phyloP scores from a whole-genome alignment of 2,797 vertebrate species.

The Brotogeris chrysoptera region DNA sequence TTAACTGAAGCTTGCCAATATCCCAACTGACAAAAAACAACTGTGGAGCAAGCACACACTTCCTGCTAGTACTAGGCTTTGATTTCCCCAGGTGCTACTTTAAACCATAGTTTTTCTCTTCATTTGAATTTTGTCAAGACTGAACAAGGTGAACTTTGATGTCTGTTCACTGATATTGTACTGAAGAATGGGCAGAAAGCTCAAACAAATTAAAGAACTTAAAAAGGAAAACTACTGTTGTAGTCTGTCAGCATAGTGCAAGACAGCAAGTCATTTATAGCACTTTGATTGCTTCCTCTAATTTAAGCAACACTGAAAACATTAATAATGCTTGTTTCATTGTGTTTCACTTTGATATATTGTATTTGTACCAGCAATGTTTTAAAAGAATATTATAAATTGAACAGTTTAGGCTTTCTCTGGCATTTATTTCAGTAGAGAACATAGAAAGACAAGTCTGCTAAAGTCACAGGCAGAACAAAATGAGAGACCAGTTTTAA shows the following conservation, averaged over 20 bases:
- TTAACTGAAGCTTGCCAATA: constrained; percentile 12
- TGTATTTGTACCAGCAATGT: not conserved
- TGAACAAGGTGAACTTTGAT: constrained; percentile 33
- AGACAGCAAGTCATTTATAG: not conserved
- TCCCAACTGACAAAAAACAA: constrained; percentile 33
- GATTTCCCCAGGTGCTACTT: constrained; percentile 40
- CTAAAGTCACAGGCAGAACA: not conserved
- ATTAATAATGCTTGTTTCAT: constrained; percentile 11
- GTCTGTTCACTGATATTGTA: not conserved
- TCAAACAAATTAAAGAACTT: constrained; percentile 24
- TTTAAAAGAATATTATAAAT: constrained; percentile 24
- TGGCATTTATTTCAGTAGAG: not conserved
- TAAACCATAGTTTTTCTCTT: constrained; percentile 14
- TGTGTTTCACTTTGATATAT: constrained; percentile 27
- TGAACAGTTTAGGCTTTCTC: not conserved
- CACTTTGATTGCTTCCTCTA: constrained; percentile 27
- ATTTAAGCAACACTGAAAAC: constrained; percentile 14
- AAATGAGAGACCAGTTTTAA: not conserved
- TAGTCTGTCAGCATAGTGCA: not conserved
- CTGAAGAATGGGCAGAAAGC: not conserved
- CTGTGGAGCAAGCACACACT: not conserved
- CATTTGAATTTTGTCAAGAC: constrained; percentile 29
- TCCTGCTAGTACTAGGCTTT: not conserved
- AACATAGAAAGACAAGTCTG: not conserved
- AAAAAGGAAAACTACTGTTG: not conserved